Evolutionary conservation across 2,888 invertebrate genomes (phyloP).

Genomic region (Mythimna vitellina): DNA sequence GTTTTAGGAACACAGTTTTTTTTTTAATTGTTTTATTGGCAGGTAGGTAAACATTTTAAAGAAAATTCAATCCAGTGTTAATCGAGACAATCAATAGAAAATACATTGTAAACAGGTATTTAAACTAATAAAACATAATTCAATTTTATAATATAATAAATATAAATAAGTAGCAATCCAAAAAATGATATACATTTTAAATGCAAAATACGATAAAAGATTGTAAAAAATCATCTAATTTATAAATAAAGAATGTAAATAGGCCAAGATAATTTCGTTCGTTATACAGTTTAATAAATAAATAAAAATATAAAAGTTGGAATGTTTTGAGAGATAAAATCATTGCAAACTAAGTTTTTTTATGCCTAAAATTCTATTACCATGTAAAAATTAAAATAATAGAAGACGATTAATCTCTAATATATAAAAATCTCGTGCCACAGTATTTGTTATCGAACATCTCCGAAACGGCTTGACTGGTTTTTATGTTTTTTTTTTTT

Average conservation of each 20-base stretch:
- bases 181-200: not conserved
- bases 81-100: not conserved
- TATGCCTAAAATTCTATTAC: no score
- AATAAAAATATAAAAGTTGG: slow-evolving; percentile 12
- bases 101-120: not conserved
- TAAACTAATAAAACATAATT: not conserved
- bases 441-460: no score
- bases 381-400: not conserved
- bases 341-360: no score
- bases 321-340: slow-evolving; percentile 5
- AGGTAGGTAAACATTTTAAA: not conserved
- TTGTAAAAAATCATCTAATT: not conserved
- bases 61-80: not conserved
- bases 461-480: no score
- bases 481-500: no score
- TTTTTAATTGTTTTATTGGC: slow-evolving; percentile 5
- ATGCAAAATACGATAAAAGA: slow-evolving; percentile 11
- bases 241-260: slow-evolving; percentile 7
- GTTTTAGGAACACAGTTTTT: slow-evolving; percentile 46
- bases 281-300: not conserved
- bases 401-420: no score
- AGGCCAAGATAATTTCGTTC: slow-evolving; percentile 17
- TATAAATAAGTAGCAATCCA: not conserved
- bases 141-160: not conserved
- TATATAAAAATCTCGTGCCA: no score